Evolutionary conservation across 2,113 vertebrate genomes (phyloP).

Genomic region (Scomber japonicus): DNA sequence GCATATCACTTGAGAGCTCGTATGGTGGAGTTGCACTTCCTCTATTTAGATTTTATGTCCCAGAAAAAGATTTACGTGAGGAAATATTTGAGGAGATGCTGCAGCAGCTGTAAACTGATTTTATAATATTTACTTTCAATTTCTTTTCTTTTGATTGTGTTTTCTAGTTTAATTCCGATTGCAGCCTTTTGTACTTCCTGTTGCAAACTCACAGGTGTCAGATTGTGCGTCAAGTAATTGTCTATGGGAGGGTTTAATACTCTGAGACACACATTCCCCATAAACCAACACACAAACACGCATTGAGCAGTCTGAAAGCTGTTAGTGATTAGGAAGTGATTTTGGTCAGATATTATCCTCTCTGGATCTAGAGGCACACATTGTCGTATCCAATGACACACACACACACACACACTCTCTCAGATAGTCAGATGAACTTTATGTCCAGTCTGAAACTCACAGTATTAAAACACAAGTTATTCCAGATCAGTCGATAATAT

Average conservation of each 20-base stretch:
- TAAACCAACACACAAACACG: slow-evolving; percentile 21
- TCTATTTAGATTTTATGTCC: slow-evolving; percentile 3
- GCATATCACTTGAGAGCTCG: slow-evolving; percentile 33
- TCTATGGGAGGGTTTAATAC: background rate
- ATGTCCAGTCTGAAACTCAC: no score
- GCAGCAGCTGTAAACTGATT: slow-evolving; percentile 35
- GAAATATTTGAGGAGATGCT: slow-evolving; percentile 29
- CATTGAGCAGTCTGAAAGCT: slow-evolving; percentile 40
- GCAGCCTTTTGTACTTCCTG: background rate
- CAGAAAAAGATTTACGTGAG: slow-evolving; percentile 34
- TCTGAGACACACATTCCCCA: background rate
- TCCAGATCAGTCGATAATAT: no score
- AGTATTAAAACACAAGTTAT: no score
- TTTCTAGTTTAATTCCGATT: slow-evolving; percentile 27
- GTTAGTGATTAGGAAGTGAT: slow-evolving; percentile 58
- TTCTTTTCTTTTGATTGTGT: slow-evolving; percentile 12
- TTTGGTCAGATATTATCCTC: slow-evolving; percentile 31
- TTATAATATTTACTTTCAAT: slow-evolving; percentile 37
- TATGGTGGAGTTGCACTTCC: background rate
- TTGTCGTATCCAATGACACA: slow-evolving; percentile 25
- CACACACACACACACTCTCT: background rate
- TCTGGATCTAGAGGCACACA: slow-evolving; percentile 64
- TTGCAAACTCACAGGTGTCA: background rate
- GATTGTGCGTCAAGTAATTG: background rate
- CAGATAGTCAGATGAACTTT: no score